A percentile compares a stretch with the other conserved stretches of the same genome.
phyloP scores from a whole-genome alignment of 2,797 vertebrate species.

The Xiphorhynchus erythropygius region DNA sequence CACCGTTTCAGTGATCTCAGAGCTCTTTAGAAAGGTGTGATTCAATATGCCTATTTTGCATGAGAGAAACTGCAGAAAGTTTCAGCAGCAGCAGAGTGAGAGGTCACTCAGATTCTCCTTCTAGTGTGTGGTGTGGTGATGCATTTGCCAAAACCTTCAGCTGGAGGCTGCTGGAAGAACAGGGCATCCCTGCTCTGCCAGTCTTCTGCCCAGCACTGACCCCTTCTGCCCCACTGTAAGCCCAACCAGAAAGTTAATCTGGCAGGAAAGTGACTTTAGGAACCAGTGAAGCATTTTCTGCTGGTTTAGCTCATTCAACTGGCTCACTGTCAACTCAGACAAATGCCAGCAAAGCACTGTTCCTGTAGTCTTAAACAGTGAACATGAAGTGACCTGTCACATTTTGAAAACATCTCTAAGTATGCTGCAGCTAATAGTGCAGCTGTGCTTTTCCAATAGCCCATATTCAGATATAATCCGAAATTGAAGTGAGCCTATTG shows the following conservation, averaged over 20 bases:
- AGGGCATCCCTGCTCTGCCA: not conserved
- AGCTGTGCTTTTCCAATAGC: not conserved
- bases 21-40: not conserved
- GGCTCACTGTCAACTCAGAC: not conserved
- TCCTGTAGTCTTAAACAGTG: not conserved
- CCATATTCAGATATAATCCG: not conserved
- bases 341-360: not conserved
- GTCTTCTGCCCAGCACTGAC: not conserved
- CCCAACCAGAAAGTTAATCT: not conserved
- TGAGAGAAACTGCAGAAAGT: not conserved
- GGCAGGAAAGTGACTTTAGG: not conserved
- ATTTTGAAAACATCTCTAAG: not conserved
- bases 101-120: not conserved
- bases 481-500: not conserved
- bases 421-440: not conserved
- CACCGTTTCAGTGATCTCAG: not conserved
- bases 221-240: fast-evolving
- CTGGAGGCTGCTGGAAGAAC: not conserved
- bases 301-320: not conserved
- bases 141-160: not conserved
- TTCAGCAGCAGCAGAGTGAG: not conserved
- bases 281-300: not conserved
- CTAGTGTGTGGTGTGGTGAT: not conserved
- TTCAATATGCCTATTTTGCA: not conserved
- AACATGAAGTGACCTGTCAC: not conserved